A percentile compares a stretch with the other conserved stretches of the same genome.
phyloP scores from a whole-genome alignment of 2,888 invertebrate species.

The Leuctra nigra region DNA sequence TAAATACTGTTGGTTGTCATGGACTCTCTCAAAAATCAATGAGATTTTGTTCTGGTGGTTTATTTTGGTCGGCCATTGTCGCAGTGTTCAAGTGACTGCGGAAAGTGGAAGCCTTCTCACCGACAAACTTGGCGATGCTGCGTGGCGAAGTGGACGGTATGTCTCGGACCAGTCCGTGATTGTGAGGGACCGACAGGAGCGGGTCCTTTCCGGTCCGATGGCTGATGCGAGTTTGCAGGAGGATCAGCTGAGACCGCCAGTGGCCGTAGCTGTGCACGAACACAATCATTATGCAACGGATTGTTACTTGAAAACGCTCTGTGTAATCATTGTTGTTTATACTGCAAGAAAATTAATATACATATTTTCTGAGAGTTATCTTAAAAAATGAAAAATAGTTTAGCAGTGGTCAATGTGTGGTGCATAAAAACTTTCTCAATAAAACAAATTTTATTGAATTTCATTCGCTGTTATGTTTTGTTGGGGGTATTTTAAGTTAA shows the following conservation, averaged over 20 bases:
- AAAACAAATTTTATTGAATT: too few species aligned
- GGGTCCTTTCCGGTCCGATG: slow-evolving; percentile 60
- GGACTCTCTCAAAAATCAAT: background rate
- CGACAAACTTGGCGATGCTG: slow-evolving; percentile 14
- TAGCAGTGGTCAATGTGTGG: too few species aligned
- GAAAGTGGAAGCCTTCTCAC: slow-evolving; percentile 20
- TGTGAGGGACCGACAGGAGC: slow-evolving; percentile 52
- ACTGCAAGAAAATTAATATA: too few species aligned
- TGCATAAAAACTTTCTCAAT: too few species aligned
- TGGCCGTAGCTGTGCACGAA: slow-evolving; percentile 66
- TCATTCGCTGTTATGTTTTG: too few species aligned
- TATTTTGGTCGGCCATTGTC: background rate
- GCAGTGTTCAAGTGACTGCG: slow-evolving; percentile 21
- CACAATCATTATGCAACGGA: too few species aligned
- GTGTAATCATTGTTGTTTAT: too few species aligned
- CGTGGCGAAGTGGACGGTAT: slow-evolving; percentile 9
- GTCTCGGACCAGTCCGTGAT: slow-evolving; percentile 47
- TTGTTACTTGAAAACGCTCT: too few species aligned
- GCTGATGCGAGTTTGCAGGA: slow-evolving; percentile 59
- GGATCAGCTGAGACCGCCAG: slow-evolving; percentile 54
- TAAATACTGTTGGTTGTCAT: background rate
- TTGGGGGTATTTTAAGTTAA: too few species aligned
- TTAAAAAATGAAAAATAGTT: too few species aligned
- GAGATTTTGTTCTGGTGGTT: background rate
- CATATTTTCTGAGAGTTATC: too few species aligned